Percentiles rank a stretch among this genome's conserved stretches.
phyloP scores from a whole-genome alignment of 2,797 vertebrate species.

The Sternotherus odoratus region DNA sequence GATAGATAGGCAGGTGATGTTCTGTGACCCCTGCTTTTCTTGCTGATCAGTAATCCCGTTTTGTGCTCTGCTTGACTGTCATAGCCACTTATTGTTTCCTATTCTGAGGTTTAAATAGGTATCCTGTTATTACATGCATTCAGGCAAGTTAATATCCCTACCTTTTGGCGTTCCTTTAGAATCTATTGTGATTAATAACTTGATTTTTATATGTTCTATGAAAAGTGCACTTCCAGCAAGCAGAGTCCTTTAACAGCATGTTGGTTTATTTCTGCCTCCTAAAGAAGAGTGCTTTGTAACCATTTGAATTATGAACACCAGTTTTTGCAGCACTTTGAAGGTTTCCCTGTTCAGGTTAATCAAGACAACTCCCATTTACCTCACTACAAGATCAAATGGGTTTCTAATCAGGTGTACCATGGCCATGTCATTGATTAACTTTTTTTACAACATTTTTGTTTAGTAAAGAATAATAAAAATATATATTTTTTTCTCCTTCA shows the following conservation, averaged over 20 bases:
- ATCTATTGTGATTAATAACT: not conserved
- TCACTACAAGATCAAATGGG: not conserved
- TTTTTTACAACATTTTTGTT: not conserved
- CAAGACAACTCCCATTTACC: not conserved
- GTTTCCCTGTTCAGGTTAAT: not conserved
- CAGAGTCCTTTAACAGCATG: not conserved
- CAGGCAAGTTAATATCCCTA: not conserved
- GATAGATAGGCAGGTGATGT: not conserved
- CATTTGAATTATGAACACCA: not conserved
- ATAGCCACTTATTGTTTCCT: not conserved
- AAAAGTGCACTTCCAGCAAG: not conserved
- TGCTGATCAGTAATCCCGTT: not conserved
- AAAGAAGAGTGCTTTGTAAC: not conserved
- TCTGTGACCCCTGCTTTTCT: not conserved
- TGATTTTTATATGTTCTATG: not conserved
- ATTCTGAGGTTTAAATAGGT: not conserved
- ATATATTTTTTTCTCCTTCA: not conserved
- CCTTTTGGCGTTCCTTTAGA: not conserved
- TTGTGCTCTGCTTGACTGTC: not conserved
- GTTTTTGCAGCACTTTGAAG: not conserved
- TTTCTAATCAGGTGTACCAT: fast-evolving
- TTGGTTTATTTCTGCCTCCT: not conserved
- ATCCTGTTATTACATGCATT: not conserved
- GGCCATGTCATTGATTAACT: not conserved
- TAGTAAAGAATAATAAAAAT: not conserved